A percentile compares a stretch with the other conserved stretches of the same genome.
These are phyloP conservation scores for Schizothorax lantsangensis DNA, from an alignment of 2,797 vertebrate genomes.

Conservation along the genomic window DNA sequence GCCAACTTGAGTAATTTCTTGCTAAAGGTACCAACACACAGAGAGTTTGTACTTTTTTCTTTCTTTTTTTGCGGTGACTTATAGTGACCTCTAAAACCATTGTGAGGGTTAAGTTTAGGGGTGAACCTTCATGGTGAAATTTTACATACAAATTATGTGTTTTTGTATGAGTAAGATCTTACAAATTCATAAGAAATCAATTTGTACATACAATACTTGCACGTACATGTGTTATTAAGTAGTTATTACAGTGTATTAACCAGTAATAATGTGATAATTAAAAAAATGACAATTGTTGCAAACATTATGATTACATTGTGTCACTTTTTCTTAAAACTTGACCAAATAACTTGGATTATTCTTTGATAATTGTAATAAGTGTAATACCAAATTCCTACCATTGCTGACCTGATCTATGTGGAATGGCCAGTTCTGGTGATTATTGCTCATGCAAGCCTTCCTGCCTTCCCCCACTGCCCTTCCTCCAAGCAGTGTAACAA, in stretches of 20 bases:
- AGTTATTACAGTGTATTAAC: constrained; percentile 11
- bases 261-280: background rate
- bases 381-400: background rate
- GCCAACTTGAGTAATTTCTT: background rate
- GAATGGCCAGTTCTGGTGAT: constrained; percentile 34
- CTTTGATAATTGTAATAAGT: background rate
- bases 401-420: constrained; percentile 12
- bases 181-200: background rate
- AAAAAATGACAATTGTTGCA: background rate
- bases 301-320: background rate
- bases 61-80: background rate
- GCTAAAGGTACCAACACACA: background rate
- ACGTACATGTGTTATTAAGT: background rate
- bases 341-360: background rate
- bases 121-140: background rate
- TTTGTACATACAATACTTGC: background rate
- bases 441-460: constrained; percentile 24
- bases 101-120: background rate
- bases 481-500: constrained; percentile 79
- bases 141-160: background rate
- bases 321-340: background rate
- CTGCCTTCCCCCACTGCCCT: constrained; percentile 61
- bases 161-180: background rate
- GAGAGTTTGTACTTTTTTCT: background rate
- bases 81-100: too few species aligned